Conservation (phyloP, 2,888 invertebrate genomes). For the Hoplodrina ambigua region DNA sequence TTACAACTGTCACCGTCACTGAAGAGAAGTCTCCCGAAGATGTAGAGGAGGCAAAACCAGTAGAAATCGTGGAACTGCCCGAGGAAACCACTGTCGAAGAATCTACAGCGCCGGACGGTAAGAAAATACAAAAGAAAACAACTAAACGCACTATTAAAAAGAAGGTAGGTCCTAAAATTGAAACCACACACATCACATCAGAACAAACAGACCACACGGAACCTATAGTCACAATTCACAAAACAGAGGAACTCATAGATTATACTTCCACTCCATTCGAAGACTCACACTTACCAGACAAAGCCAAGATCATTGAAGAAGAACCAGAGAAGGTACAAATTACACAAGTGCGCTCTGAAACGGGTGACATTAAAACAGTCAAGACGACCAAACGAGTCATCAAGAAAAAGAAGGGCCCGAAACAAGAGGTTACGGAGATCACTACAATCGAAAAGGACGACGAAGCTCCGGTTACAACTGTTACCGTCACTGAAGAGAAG, state of each 20-base stretch:
- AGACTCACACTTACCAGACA: constrained; percentile 34
- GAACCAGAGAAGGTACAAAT: constrained; percentile 48
- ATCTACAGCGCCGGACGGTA: constrained; percentile 52
- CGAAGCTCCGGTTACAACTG: constrained; percentile 44
- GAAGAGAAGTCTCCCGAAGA: constrained; percentile 5
- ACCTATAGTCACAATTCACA: constrained; percentile 72
- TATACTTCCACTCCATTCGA: constrained; percentile 57
- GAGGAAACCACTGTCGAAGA: constrained; percentile 73
- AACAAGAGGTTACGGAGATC: constrained; percentile 74
- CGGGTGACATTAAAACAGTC: constrained; percentile 53
- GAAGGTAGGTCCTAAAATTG: constrained; percentile 70
- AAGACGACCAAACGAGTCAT: constrained; percentile 70
- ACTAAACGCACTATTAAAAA: constrained; percentile 68
- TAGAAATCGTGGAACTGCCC: constrained; percentile 65
- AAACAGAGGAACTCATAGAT: constrained; percentile 65
- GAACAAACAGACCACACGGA: constrained; percentile 23
- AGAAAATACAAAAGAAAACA: constrained; percentile 55
- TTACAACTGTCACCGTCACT: constrained; percentile 14
- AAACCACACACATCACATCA: constrained; percentile 56
- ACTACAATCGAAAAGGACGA: constrained; percentile 68
- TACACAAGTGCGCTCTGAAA: constrained; percentile 69
- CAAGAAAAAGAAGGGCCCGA: constrained; percentile 65
- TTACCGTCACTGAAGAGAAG: too few species aligned
- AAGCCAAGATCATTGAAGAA: constrained; percentile 30
- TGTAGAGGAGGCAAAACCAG: not conserved